A percentile compares a stretch with the other conserved stretches of the same genome.
Evolutionary conservation across 2,797 vertebrate genomes (phyloP).

Genomic region (Molossus molossus): DNA sequence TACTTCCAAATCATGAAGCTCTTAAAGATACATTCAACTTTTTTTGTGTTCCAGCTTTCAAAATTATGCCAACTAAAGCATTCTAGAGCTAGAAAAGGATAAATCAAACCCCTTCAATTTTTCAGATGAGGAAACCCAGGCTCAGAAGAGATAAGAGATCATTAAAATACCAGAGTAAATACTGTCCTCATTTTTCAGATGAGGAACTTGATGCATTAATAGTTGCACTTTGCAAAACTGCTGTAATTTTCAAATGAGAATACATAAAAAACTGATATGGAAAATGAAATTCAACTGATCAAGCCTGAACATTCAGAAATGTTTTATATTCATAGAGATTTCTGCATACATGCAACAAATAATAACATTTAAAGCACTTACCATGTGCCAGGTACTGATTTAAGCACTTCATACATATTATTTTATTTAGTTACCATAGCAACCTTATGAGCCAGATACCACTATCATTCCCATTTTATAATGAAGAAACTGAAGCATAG

Average conservation of each 20-base stretch:
- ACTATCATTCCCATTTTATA: conserved; percentile 61
- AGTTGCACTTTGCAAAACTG: conserved; percentile 48
- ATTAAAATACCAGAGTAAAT: conserved; percentile 15
- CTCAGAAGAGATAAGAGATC: conserved; percentile 38
- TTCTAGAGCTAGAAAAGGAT: conserved; percentile 55
- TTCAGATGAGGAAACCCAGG: conserved; percentile 61
- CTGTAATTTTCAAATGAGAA: conserved; percentile 51
- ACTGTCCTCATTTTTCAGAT: conserved; percentile 36
- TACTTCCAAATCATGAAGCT: conserved; percentile 46
- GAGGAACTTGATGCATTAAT: conserved; percentile 40
- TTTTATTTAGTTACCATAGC: conserved; percentile 60
- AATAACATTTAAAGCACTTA: neutral
- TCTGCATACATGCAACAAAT: conserved; percentile 38
- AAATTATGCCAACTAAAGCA: conserved; percentile 43
- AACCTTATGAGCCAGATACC: conserved; percentile 14
- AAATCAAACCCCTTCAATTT: neutral
- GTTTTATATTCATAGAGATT: conserved; percentile 47
- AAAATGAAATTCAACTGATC: conserved; percentile 52
- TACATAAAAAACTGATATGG: conserved; percentile 32
- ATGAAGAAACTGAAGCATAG: conserved; percentile 33
- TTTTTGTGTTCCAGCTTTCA: conserved; percentile 37
- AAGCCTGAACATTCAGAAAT: conserved; percentile 62
- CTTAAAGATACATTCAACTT: conserved; percentile 12
- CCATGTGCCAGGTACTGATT: neutral
- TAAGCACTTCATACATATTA: conserved; percentile 10